Percentiles rank a stretch among this genome's conserved stretches.
Conservation (phyloP, 2,113 vertebrate genomes). For the Corvus hawaiiensis region DNA sequence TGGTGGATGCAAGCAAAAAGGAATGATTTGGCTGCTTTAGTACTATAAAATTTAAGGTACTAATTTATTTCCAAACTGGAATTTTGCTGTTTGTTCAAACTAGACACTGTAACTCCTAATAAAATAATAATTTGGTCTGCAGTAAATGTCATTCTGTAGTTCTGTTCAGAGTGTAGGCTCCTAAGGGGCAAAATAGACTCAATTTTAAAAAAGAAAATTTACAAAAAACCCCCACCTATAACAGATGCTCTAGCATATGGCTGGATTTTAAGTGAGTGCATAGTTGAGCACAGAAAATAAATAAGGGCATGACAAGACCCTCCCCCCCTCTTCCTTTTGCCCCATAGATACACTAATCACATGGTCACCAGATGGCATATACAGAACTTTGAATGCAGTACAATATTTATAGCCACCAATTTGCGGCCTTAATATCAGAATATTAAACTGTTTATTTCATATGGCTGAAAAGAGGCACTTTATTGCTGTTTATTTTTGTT, state of each 20-base stretch:
- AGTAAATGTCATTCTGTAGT: constrained; percentile 28
- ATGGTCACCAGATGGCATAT: constrained; percentile 40
- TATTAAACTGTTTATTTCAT: background rate
- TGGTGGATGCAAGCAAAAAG: background rate
- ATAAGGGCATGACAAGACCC: constrained; percentile 54
- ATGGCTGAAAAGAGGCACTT: background rate
- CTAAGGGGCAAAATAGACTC: constrained; percentile 42
- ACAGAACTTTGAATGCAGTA: background rate
- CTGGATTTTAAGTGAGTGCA: constrained; percentile 50
- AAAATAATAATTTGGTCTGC: constrained; percentile 1
- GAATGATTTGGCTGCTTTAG: background rate
- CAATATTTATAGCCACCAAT: constrained; percentile 28
- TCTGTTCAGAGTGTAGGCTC: background rate
- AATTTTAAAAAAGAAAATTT: constrained; percentile 22
- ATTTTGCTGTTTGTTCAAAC: constrained; percentile 6
- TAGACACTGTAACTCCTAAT: background rate
- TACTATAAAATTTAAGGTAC: background rate
- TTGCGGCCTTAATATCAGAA: background rate
- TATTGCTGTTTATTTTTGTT: background rate
- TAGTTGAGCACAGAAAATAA: constrained; percentile 52
- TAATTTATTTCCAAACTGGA: background rate
- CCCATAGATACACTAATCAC: constrained; percentile 39
- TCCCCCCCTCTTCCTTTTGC: background rate
- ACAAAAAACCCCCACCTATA: constrained; percentile 1
- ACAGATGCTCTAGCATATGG: constrained; percentile 65